A percentile compares a stretch with the other conserved stretches of the same genome.
Evolutionary conservation across 2,113 vertebrate species (phyloP).

Genomic region (Hoplias malabaricus): DNA sequence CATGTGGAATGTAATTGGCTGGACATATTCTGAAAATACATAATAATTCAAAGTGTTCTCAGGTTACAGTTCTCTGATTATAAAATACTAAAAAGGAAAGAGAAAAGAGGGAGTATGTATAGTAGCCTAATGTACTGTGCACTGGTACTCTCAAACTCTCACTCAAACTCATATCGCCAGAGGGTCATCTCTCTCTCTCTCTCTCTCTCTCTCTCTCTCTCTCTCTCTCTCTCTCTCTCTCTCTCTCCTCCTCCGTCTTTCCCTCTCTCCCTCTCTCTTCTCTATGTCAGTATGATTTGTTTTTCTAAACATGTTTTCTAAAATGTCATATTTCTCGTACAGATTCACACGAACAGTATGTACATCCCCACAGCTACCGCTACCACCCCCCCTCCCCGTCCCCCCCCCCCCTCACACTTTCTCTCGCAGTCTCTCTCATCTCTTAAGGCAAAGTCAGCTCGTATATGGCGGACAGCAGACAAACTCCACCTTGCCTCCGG

Average conservation of each 20-base stretch:
- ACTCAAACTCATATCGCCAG: not conserved
- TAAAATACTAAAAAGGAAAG: not conserved
- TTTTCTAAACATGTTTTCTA: not conserved
- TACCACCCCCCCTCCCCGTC: not conserved
- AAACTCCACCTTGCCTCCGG: conserved; percentile 21
- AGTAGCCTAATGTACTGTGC: not conserved
- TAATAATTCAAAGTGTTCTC: not conserved
- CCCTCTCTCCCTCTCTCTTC: not conserved
- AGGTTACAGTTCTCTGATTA: not conserved
- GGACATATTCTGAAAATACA: too few species aligned
- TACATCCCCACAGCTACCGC: not conserved
- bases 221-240: not conserved
- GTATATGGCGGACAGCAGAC: conserved; percentile 5
- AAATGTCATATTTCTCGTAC: not conserved
- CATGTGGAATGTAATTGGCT: too few species aligned
- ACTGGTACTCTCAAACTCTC: not conserved
- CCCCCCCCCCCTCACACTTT: conserved; percentile 5
- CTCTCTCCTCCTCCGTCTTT: too few species aligned
- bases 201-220: not conserved
- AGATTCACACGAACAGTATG: not conserved
- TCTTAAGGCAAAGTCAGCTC: conserved; percentile 27
- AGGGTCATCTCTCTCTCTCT: not conserved
- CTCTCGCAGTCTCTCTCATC: too few species aligned
- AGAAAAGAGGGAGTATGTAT: not conserved
- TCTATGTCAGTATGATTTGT: not conserved